Percentiles rank a stretch among this genome's conserved stretches.
These are phyloP conservation scores for Brienomyrus brachyistius DNA, from an alignment of 2,113 vertebrate genomes.

Conservation along the genomic window DNA sequence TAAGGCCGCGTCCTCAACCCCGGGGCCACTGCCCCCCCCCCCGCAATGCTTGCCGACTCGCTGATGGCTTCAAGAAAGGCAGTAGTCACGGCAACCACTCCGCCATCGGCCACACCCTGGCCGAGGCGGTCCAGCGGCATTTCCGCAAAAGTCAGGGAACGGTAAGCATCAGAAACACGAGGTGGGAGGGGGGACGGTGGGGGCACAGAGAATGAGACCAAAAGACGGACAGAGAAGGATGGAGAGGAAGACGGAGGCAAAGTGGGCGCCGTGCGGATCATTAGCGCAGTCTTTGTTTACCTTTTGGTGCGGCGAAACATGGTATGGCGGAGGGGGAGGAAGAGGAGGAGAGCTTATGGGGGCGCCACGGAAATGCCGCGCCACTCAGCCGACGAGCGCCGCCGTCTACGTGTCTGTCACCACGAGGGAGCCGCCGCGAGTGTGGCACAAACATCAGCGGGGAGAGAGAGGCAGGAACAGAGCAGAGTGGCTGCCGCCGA, in stretches of 20 bases:
- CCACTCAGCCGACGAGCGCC: neutral
- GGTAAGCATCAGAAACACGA: neutral
- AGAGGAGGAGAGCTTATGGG: neutral
- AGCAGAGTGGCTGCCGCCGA: neutral
- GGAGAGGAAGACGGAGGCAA: neutral
- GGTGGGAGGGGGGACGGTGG: neutral
- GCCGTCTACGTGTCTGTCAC: neutral
- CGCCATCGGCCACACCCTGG: neutral
- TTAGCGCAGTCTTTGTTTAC: neutral
- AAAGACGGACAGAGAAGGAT: neutral
- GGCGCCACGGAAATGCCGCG: neutral
- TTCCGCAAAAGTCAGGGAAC: neutral
- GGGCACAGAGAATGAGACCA: neutral
- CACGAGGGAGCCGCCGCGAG: neutral
- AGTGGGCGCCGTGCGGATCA: too few species aligned
- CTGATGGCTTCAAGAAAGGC: neutral
- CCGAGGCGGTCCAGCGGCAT: too few species aligned
- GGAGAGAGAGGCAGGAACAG: neutral
- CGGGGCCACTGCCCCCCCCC: neutral
- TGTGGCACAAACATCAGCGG: neutral
- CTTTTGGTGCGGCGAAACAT: slow-evolving; percentile 16
- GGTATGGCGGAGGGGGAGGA: neutral
- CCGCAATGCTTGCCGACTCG: neutral
- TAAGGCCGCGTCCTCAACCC: neutral
- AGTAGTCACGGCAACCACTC: neutral